Base-by-base conservation (phyloP, 2,113 vertebrate genomes). In the Labeo catla region DNA sequence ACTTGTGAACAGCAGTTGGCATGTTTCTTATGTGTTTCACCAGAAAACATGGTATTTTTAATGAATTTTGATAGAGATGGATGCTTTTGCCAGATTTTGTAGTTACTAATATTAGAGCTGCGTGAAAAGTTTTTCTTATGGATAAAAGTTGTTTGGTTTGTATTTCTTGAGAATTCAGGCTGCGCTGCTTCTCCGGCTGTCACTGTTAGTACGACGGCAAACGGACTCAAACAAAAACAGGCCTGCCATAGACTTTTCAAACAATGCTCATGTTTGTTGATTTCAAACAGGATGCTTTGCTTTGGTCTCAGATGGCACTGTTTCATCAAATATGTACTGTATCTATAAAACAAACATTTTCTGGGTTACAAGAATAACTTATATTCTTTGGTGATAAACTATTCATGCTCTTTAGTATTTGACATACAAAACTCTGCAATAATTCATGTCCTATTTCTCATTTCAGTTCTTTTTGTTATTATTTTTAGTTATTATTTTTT, bases 221-320 rank as follows among this genome's bases (percentile, higher is more conserved):
- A 70, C 28, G 28, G 21, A 57, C 34, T 73, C 28, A 43, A 12
- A 66, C 61, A 68, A 45, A 73, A 66, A 34, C 66, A 54, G 49
- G 34, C 66, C 49, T 73, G 68, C 68, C 52, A 8, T 45, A 72
- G 36, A 74, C 34, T 73, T 45, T 28, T 57, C 82, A 72, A 84
- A 73, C 82, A 84, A 72, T 57, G 12, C 82, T 45, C 68, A 74
- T 84, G 82, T 73, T 73, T 84, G 82, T 83, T 83, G 82, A 57
- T 73, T 73, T 84, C 82, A 84, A 73, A 73, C 68, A 73, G 49
- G 82, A 84, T 45, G 82, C 68, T 73, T 84, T 84, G 49, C 52
- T 72, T 73, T 73, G 52, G 50, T 84, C 68, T 84, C 82, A 39
- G 82, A 72, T 73, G 49, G 21, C 52, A 73, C 68, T 2, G 50